phyloP scores from a whole-genome alignment of 2,888 invertebrate species.

The Notocelia uddmanniana region DNA sequence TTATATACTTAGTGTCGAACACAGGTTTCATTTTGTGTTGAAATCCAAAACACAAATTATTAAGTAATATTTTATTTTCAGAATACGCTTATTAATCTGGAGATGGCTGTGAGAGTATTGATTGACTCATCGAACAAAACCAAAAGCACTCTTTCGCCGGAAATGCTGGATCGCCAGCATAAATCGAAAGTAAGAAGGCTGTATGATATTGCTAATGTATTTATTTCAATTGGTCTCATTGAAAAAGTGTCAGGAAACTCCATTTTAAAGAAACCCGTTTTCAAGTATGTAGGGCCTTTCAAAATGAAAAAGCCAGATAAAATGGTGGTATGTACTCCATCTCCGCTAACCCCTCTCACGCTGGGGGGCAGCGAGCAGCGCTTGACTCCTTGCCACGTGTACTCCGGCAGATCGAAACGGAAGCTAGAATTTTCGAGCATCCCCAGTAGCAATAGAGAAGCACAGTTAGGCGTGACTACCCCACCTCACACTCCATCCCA shows the following conservation, averaged over 20 bases:
- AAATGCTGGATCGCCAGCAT: conserved; percentile 83
- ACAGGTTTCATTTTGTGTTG: too few relatives aligned
- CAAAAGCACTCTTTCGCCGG: conserved; percentile 80
- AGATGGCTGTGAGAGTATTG: conserved; percentile 88
- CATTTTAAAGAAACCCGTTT: conserved; percentile 88
- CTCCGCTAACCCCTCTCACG: conserved; percentile 75
- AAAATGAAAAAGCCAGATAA: conserved; percentile 73
- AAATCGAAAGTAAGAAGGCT: conserved; percentile 90
- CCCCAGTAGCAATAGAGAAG: conserved; percentile 69
- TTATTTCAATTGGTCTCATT: conserved; percentile 90
- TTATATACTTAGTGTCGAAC: too few relatives aligned
- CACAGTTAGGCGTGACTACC: conserved; percentile 71
- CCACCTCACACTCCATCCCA: conserved; percentile 81
- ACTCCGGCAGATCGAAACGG: conserved; percentile 76
- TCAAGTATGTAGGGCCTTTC: conserved; percentile 87
- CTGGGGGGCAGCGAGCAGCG: conserved; percentile 64
- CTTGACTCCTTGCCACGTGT: conserved; percentile 67
- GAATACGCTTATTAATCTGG: conserved; percentile 88
- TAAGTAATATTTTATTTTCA: conserved; percentile 64
- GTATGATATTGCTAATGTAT: conserved; percentile 92
- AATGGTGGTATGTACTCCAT: conserved; percentile 62
- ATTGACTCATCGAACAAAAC: conserved; percentile 82
- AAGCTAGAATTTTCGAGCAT: conserved; percentile 78
- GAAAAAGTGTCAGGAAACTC: conserved; percentile 88
- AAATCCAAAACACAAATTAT: too few relatives aligned